These are phyloP conservation scores for Hartigia nigra DNA, from an alignment of 2,888 invertebrate species.

Conservation along the genomic window DNA sequence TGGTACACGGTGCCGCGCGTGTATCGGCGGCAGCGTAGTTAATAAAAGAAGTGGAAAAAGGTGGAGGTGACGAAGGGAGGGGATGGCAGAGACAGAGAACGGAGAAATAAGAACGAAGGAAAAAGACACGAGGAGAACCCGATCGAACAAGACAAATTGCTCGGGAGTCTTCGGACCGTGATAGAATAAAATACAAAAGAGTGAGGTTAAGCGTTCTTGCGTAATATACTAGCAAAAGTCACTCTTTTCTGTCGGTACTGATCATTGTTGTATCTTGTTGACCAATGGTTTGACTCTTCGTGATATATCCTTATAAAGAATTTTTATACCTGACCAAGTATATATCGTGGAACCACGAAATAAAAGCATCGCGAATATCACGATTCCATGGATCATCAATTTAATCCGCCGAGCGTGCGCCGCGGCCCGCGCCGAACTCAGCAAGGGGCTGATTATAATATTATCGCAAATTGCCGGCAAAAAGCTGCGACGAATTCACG, in stretches of 20 bases:
- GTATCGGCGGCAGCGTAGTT: constrained; percentile 4
- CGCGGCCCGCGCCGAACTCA: constrained; percentile 29
- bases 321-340: neutral
- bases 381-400: constrained; percentile 51
- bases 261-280: neutral
- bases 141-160: constrained; percentile 4
- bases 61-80: neutral
- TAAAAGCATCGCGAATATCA: constrained; percentile 15
- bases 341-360: neutral
- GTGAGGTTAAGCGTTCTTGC: neutral
- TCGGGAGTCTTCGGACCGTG: neutral
- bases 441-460: constrained; percentile 52
- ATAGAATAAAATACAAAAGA: neutral
- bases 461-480: constrained; percentile 53
- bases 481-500: constrained; percentile 47
- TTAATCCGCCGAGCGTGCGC: constrained; percentile 30
- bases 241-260: neutral
- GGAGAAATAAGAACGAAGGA: constrained; percentile 4
- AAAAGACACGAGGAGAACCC: neutral
- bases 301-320: neutral
- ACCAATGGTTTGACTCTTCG: neutral
- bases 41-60: neutral
- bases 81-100: constrained; percentile 11
- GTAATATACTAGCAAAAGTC: neutral
- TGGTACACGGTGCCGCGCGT: constrained; percentile 7